phyloP scores from a whole-genome alignment of 1,140 invertebrate species.

The Papilio machaon region DNA sequence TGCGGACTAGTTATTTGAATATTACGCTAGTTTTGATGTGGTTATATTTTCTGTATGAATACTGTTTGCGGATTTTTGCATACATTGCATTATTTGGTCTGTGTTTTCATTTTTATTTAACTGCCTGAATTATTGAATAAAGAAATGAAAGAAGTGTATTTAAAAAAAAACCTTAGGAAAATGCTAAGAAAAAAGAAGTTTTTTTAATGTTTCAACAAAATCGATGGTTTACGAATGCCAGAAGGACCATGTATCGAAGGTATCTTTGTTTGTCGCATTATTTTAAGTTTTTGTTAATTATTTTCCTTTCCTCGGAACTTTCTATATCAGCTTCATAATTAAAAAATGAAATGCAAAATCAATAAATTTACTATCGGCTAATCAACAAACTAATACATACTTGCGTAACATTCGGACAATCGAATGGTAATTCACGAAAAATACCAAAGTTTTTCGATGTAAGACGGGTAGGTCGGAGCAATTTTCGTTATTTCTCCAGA shows the following conservation, averaged over 20 bases:
- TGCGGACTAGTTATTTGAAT: slow-evolving; percentile 25
- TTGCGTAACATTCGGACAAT: not conserved
- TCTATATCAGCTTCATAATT: no score
- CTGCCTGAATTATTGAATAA: no score
- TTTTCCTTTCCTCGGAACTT: no score
- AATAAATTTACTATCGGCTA: no score
- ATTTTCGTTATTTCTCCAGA: slow-evolving; percentile 42
- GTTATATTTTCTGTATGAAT: not conserved
- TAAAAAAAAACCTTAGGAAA: no score
- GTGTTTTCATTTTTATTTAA: no score
- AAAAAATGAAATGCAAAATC: not conserved
- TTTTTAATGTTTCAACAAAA: no score
- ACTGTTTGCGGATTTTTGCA: not conserved
- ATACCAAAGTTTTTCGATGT: slow-evolving; percentile 16
- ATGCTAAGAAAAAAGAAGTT: no score
- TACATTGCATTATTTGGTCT: not conserved
- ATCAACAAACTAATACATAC: not conserved
- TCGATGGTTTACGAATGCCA: not conserved
- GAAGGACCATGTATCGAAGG: no score
- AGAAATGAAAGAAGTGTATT: no score
- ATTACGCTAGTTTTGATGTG: not conserved
- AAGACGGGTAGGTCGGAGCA: slow-evolving; percentile 25
- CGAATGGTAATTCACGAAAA: not conserved
- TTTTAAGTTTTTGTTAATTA: no score
- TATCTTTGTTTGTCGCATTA: no score